Base-by-base conservation (phyloP, 2,113 vertebrate genomes). In the Zeus faber region DNA sequence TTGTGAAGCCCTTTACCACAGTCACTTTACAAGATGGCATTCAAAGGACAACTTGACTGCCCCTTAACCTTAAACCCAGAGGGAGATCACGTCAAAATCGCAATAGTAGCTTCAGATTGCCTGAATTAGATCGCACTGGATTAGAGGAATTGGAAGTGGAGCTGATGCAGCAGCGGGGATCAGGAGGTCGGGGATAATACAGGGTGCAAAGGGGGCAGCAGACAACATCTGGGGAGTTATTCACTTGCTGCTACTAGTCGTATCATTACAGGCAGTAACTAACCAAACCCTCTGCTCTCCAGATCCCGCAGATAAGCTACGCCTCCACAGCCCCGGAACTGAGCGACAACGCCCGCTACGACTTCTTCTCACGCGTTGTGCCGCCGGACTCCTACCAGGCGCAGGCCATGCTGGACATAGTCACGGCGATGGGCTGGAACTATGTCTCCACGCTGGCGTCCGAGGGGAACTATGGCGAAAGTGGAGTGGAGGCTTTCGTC, bases 351-450 rank as follows among this genome's bases (percentile, higher is more conserved):
- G 93, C 91, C 5, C 89, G 93, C 6, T 95, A 93, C 0, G 93
- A 95, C 80, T 95, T 91, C 83, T 96, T 96, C 87, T 95, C 93
- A 0, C 84, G 94, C 0, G 93, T 96, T 57, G 93, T 96, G 14
- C 94, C 93, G 0, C 93, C 94, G 0, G 94, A 96, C 75, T 95
- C 93, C 1, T 94, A 95, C 81, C 94, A 96, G 86, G 94, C 94
- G 11, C 94, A 96, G 83, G 87, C 94, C 51, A 95, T 96, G 94
- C 83, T 96, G 84, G 94, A 95, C 74, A 93, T 96, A 1, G 93
- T 95, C 27, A 89, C 89, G 54, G 92, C 92, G 0, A 27, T 96
- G 58, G 92, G 93, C 17, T 96, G 94, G 94, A 96, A 94, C 76
- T 96, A 96, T 0, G 93, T 96, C 13, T 95, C 93, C 55, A 96